Conservation (phyloP, 2,888 invertebrate species). For the Ethmia dodecea region DNA sequence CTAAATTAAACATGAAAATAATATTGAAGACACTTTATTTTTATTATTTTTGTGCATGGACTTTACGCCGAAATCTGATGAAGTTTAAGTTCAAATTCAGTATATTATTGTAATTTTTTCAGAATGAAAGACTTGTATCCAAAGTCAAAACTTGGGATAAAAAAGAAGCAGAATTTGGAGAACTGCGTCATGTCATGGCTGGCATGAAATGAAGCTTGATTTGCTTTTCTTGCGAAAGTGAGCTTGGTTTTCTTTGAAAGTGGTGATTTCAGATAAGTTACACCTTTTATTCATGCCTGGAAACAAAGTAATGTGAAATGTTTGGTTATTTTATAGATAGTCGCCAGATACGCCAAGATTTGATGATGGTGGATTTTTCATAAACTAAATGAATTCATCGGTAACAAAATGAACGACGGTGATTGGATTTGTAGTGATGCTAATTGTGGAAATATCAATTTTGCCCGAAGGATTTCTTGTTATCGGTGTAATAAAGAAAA, state of each 20-base stretch:
- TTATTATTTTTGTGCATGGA: no score
- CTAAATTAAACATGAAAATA: no score
- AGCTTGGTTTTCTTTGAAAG: constrained; percentile 70
- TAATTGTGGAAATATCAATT: constrained; percentile 95
- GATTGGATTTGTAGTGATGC: constrained; percentile 83
- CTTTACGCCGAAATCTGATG: no score
- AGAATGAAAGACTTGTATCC: no score
- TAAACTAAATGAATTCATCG: constrained; percentile 28
- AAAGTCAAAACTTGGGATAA: no score
- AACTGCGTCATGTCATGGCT: constrained; percentile 55
- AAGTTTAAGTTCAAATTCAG: no score
- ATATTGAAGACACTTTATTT: no score
- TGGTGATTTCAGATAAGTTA: constrained; percentile 44
- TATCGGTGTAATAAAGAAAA: constrained; percentile 92
- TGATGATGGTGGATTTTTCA: constrained; percentile 28
- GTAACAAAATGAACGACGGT: constrained; percentile 73
- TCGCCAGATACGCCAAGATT: constrained; percentile 12
- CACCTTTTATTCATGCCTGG: constrained; percentile 58
- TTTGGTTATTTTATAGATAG: constrained; percentile 25
- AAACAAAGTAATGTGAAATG: constrained; percentile 26
- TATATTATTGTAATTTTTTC: no score
- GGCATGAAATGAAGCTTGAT: constrained; percentile 55
- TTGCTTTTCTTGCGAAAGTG: constrained; percentile 68
- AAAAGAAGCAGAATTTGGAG: no score
- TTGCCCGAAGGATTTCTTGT: constrained; percentile 92